Base-by-base conservation (phyloP, 2,113 vertebrate species). In the Litocranius walleri region DNA sequence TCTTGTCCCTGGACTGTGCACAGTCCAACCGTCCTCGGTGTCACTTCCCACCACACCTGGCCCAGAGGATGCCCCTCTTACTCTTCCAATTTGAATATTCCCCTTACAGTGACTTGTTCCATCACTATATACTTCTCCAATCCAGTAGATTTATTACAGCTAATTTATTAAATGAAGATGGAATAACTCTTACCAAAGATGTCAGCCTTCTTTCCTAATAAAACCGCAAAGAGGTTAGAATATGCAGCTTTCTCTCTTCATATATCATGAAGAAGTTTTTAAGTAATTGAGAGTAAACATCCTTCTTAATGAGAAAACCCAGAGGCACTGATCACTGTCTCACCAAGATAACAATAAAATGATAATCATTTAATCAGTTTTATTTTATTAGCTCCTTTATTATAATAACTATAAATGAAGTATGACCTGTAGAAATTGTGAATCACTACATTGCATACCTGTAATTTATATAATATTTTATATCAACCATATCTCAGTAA, bases 311-410 rank as follows among this genome's bases (percentile, higher is more conserved):
- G 14, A 56, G 78, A 86, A 86, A 45, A 52, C 48, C 64, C 13
- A 43, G 54, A 74, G 43, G 40, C n/a, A 52, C 10, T 0, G 0
- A 30, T n/a, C 17, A 0, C 43, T 19, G 13, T 74, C 45, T 64
- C 19, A 11, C 16, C 30, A 25, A 7, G 25, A 36, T 21, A 23
- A 36, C 13, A 83, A 54, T 11, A 7, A 88, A 78, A 45, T 2
- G 40, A 36, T 1, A 7, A 0, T 27, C 45, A 40, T 40, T 40
- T 71, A 40, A 71, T 71, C 21, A 71, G n/a, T 23, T 71, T 71
- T 13, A 40, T 36, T 71, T 71, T 23, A 40, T 36, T 71, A 71
- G n/a, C 19, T 13, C 67, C 67, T 71, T 13, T 71, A 40, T 71
- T 40, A 36, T 36, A 36, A 36, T 15, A 83, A 83, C 52, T 83